phyloP scores from a whole-genome alignment of 2,888 invertebrate species.

The Meiosimyza platycephala region DNA sequence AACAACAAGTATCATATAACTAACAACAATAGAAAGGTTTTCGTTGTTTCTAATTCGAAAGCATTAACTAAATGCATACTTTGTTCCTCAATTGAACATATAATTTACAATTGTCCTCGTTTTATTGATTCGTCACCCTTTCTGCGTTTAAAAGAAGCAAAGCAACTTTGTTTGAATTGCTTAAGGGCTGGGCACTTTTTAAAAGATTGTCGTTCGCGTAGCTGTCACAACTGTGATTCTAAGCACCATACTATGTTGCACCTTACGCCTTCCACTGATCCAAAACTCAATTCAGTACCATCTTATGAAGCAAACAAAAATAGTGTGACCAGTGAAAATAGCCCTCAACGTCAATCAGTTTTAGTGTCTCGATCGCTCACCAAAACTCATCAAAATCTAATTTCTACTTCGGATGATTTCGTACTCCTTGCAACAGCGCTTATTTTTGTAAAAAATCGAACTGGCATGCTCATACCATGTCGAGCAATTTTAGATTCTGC shows the following conservation, averaged over 20 bases:
- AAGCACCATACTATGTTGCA: slow-evolving; percentile 43
- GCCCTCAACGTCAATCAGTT: too few relatives aligned
- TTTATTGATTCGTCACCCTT: slow-evolving; percentile 28
- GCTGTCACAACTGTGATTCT: slow-evolving; percentile 37
- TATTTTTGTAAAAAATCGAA: too few relatives aligned
- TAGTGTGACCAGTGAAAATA: background rate
- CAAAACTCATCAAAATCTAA: too few relatives aligned
- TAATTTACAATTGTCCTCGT: slow-evolving; percentile 17
- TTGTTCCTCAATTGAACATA: slow-evolving; percentile 32
- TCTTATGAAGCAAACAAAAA: background rate
- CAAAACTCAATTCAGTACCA: too few relatives aligned
- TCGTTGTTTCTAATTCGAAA: slow-evolving; percentile 18
- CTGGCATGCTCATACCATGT: background rate
- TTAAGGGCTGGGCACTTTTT: slow-evolving; percentile 40
- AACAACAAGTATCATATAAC: background rate
- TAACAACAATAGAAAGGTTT: slow-evolving; percentile 14
- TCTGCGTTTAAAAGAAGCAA: slow-evolving; percentile 34
- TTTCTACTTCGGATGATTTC: too few relatives aligned
- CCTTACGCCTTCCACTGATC: slow-evolving; percentile 10
- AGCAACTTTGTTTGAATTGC: slow-evolving; percentile 44
- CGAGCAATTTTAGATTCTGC: too few relatives aligned
- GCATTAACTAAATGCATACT: slow-evolving; percentile 1
- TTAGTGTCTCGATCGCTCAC: too few relatives aligned
- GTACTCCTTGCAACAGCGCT: slow-evolving; percentile 22
- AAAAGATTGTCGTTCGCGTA: slow-evolving; percentile 38